Evolutionary conservation across 2,797 vertebrate species (phyloP), one percentile per base, ranked within the genome.

Genomic region (Erpetoichthys calabaricus): DNA sequence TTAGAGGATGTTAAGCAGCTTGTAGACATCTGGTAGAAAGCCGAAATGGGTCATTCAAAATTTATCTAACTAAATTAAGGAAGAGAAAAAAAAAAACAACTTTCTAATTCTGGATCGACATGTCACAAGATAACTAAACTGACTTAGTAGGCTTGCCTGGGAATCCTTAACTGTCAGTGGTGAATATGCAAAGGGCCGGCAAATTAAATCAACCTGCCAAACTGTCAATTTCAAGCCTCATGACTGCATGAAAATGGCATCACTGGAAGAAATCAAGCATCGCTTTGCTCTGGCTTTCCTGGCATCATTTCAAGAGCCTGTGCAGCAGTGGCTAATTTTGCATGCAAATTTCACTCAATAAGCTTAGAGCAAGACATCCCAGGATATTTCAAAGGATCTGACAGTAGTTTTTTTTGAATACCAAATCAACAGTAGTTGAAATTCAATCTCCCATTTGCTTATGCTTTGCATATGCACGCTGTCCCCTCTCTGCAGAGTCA

Each of bases 341-440:
- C 90, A 98, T 98, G 94, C 92, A 97, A 97, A 98, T 98, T 97
- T 93, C 89, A 97, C 93, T 97, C 92, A 97, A 97, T 97, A 93
- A 97, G 89, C 92, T 92, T 85, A 85, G 78, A 97, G 95, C 91
- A 89, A 91, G 91, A 91, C 91, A 83, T 97, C 94, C 93, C 94
- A 92, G 90, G 94, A 91, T 91, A 95, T 93, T 97, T 94, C 87
- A 91, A 89, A 93, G 86, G 87, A 91, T 96, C 88, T 91, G 90
- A 95, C 92, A 94, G 89, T 85, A 81, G 87, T 90, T 86, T 83
- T 86, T 82, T 56, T 53, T 93, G 91, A 94, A 98, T 98, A 97
- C 87, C 86, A 97, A 97, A 90, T 90, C 90, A 83, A 91, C 87
- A 91, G 90, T 89, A 86, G 82, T 91, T 94, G 88, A 90, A 94